Evolutionary conservation across 2,797 vertebrate genomes (phyloP), one percentile per base, ranked within the genome.

Genomic region (Oceanodroma leucorhoa): DNA sequence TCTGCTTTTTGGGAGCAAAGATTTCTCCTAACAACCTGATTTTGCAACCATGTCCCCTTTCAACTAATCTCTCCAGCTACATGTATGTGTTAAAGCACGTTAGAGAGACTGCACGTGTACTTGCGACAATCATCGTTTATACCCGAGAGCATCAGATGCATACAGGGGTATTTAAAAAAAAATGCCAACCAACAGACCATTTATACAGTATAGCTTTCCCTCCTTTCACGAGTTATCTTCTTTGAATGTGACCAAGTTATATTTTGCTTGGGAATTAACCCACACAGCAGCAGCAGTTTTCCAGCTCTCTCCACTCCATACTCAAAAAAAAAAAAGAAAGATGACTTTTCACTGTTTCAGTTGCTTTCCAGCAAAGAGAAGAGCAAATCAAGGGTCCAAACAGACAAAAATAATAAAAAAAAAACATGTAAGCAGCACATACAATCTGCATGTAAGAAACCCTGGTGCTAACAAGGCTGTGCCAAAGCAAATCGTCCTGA

Each of bases 81-180:
- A 10, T 0, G 3, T 29, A 14, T 24, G 9, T 4, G 6, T 61
- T 61, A 53, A 45, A 75, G 36, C 41, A 40, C 0, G 8, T 65
- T 2, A 66, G 10, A 57, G 10, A 45, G 41, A 18, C 10, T 27
- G 12, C 14, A 27, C 3, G 0, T 1, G 4, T n/a, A 38, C 30
- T 71, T 45, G 16, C 1, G 2, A 34, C 22, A 10, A 53, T 30
- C 66, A 64, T 29, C 29, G 23, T 72, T 80, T 40, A 29, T 6
- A 40, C 2, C 14, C 40, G 30, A 86, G 20, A 83, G 7, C 29
- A 73, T 10, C 10, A 26, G 24, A 65, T 29, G 12, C 5, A 24
- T 8, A 62, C 6, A 79, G 22, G 16, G 36, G 5, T 34, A 21
- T n/a, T 84, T 32, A 5, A 40, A 43, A 43, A 43, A 43, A 18